A percentile compares a stretch with the other conserved stretches of the same genome.
phyloP scores from a whole-genome alignment of 2,113 vertebrate species.

The Channa maculata region DNA sequence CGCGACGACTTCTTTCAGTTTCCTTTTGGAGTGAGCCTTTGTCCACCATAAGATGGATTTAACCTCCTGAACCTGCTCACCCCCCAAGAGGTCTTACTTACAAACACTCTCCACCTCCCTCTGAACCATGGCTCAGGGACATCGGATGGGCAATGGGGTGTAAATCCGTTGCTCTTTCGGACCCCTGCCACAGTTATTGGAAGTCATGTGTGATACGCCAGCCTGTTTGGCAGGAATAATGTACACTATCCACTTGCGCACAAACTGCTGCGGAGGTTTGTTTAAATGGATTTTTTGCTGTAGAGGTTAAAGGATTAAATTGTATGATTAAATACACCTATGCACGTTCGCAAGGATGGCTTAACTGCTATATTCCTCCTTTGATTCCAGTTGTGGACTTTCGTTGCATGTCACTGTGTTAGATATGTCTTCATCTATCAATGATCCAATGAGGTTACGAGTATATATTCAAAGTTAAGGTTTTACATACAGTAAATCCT shows the following conservation, averaged over 20 bases:
- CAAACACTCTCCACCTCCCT: slow-evolving; percentile 50
- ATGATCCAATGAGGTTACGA: too few relatives aligned
- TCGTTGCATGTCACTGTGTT: neutral
- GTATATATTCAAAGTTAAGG: neutral
- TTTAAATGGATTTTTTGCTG: slow-evolving; percentile 4
- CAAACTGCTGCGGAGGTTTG: slow-evolving; percentile 5
- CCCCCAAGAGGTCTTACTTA: slow-evolving; percentile 52
- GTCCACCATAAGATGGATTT: slow-evolving; percentile 57
- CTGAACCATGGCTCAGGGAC: slow-evolving; percentile 55
- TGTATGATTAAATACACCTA: too few relatives aligned
- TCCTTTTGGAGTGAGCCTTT: slow-evolving; percentile 52
- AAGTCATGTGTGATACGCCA: slow-evolving; percentile 56
- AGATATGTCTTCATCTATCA: too few relatives aligned
- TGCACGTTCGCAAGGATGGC: too few relatives aligned
- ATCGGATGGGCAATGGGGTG: slow-evolving; percentile 62
- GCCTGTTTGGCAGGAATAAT: slow-evolving; percentile 24
- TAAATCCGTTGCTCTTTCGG: slow-evolving; percentile 65
- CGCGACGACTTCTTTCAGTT: slow-evolving; percentile 28
- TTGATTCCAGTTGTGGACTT: neutral
- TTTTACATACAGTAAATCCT: neutral
- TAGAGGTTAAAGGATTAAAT: slow-evolving; percentile 1
- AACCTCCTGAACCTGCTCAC: slow-evolving; percentile 61
- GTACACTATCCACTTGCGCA: neutral
- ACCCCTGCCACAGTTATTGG: slow-evolving; percentile 28
- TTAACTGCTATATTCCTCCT: neutral